Percentiles rank a stretch among this genome's conserved stretches.
Evolutionary conservation across 2,888 invertebrate genomes (phyloP).

Genomic region (Oscheius sp.): DNA sequence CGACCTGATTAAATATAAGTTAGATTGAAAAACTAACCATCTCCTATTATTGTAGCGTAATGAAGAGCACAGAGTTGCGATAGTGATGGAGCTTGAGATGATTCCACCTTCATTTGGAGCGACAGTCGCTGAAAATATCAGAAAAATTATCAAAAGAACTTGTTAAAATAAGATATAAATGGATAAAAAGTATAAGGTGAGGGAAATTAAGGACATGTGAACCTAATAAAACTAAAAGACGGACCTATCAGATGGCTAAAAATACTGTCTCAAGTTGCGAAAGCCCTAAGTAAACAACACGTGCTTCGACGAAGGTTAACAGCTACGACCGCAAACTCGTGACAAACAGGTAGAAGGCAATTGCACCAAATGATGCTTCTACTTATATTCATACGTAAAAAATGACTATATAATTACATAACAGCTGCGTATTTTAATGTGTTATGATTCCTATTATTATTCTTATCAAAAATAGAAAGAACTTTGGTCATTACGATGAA

Average conservation of each 20-base stretch:
- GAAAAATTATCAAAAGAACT: neutral
- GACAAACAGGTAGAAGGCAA: conserved; percentile 18
- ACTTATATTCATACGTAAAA: too few species aligned
- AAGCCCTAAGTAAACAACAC: conserved; percentile 12
- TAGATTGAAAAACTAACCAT: conserved; percentile 24
- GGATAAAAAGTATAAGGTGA: neutral
- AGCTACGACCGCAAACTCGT: conserved; percentile 26
- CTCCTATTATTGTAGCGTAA: conserved; percentile 27
- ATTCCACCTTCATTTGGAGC: neutral
- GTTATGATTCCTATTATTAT: neutral
- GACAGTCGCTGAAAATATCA: neutral
- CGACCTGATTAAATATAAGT: conserved; percentile 19
- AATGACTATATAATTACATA: too few species aligned
- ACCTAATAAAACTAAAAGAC: neutral
- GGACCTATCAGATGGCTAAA: neutral
- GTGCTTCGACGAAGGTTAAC: conserved; percentile 18
- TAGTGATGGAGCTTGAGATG: conserved; percentile 24
- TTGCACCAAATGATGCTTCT: neutral
- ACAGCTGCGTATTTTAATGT: neutral
- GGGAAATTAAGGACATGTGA: neutral
- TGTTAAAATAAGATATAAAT: neutral
- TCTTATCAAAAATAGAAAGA: neutral
- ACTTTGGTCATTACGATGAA: neutral
- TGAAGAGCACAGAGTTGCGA: conserved; percentile 28
- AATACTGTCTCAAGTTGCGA: neutral